Percentiles rank a stretch among this genome's conserved stretches.
Conservation (phyloP, 2,888 invertebrate species). For the Eueremaeus valkanovi region DNA sequence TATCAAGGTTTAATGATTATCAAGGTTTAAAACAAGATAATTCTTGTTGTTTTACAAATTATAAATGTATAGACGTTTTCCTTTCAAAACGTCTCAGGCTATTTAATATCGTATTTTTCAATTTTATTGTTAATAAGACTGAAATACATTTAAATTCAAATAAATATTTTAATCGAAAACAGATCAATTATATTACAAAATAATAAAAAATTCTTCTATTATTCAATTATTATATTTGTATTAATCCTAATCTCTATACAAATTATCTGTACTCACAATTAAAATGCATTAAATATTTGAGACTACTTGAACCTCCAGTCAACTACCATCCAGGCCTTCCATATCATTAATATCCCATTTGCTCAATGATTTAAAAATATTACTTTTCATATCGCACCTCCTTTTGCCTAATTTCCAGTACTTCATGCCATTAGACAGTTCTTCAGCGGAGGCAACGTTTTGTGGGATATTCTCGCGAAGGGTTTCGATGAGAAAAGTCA, state of each 20-base stretch:
- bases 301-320: conserved; percentile 34
- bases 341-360: conserved; percentile 38
- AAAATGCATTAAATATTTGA: conserved; percentile 37
- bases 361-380: conserved; percentile 35
- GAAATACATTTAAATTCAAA: too few relatives aligned
- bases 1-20: too few relatives aligned
- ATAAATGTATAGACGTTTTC: too few relatives aligned
- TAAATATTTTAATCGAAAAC: too few relatives aligned
- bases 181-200: too few relatives aligned
- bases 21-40: too few relatives aligned
- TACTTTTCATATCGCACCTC: conserved; percentile 32
- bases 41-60: too few relatives aligned
- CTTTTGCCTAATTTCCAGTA: conserved; percentile 38
- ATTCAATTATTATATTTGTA: too few relatives aligned
- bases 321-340: conserved; percentile 29
- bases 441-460: conserved; percentile 1
- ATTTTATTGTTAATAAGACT: too few relatives aligned
- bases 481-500: conserved; percentile 33
- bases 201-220: too few relatives aligned
- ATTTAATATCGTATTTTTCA: too few relatives aligned
- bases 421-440: conserved; percentile 21
- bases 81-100: too few relatives aligned
- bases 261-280: background rate
- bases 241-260: background rate
- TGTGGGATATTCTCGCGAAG: conserved; percentile 33